Percentiles rank a stretch among this genome's conserved stretches.
phyloP scores from a whole-genome alignment of 2,888 invertebrate genomes.

The Cloeon dipterum region DNA sequence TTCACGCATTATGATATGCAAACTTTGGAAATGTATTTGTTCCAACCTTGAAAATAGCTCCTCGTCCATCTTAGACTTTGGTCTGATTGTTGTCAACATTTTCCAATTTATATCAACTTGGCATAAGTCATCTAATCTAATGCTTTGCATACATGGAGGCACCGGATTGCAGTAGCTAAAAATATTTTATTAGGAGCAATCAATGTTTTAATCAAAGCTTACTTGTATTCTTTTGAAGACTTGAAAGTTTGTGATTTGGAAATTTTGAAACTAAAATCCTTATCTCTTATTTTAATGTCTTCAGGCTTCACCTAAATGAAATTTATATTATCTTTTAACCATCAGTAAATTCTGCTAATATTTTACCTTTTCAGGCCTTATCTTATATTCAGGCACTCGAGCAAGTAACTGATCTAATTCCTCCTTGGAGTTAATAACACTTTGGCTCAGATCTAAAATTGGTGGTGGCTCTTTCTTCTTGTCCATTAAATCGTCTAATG shows the following conservation, averaged over 20 bases:
- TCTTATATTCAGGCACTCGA: slow-evolving; percentile 75
- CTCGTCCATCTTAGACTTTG: slow-evolving; percentile 63
- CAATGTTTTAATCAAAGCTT: not conserved
- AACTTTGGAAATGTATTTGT: too few species aligned
- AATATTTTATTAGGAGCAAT: too few species aligned
- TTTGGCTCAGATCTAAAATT: slow-evolving; percentile 63
- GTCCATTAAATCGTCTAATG: slow-evolving; percentile 58
- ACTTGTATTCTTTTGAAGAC: slow-evolving; percentile 33
- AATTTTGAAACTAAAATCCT: slow-evolving; percentile 12
- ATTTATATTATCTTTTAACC: not conserved
- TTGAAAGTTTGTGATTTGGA: slow-evolving; percentile 1
- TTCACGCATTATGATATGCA: not conserved
- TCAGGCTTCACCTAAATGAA: slow-evolving; percentile 38
- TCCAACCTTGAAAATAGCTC: slow-evolving; percentile 67
- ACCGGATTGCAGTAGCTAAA: slow-evolving; percentile 39
- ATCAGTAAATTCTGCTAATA: not conserved
- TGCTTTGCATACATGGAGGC: slow-evolving; percentile 54
- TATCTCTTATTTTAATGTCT: slow-evolving; percentile 52
- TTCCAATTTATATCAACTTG: slow-evolving; percentile 78
- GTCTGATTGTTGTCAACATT: slow-evolving; percentile 72
- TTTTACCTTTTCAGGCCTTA: slow-evolving; percentile 56
- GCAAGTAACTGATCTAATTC: slow-evolving; percentile 64
- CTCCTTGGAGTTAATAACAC: slow-evolving; percentile 50
- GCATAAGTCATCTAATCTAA: slow-evolving; percentile 54
- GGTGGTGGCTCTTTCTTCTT: slow-evolving; percentile 70